Evolutionary conservation across 2,797 vertebrate species (phyloP).

Genomic region (Cottoperca gobio): DNA sequence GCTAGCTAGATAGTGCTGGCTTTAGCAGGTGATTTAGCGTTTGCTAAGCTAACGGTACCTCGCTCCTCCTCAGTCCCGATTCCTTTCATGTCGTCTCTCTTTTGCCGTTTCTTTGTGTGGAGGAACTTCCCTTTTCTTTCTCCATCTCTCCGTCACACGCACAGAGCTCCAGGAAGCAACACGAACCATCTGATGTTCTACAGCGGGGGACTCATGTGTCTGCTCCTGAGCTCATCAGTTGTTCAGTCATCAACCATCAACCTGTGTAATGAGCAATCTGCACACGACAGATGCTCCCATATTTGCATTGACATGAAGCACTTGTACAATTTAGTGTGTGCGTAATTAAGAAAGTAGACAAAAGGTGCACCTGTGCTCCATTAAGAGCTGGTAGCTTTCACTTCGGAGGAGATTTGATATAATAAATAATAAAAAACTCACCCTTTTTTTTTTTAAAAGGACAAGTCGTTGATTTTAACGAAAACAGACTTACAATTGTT

Average conservation of each 20-base stretch:
- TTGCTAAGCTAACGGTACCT: too few relatives aligned
- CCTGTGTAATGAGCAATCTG: conserved; percentile 22
- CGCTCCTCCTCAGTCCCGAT: too few relatives aligned
- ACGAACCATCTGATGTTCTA: conserved; percentile 12
- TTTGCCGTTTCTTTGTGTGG: not conserved
- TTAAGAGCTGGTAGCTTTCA: not conserved
- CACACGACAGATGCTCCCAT: conserved; percentile 22
- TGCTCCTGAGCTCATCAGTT: conserved; percentile 22
- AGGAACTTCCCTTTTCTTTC: not conserved
- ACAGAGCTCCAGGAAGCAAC: not conserved
- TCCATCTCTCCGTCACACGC: not conserved
- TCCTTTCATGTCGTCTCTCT: not conserved
- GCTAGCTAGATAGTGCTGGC: too few relatives aligned
- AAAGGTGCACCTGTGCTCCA: not conserved
- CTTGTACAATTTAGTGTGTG: not conserved
- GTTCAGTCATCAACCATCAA: conserved; percentile 32
- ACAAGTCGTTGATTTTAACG: not conserved
- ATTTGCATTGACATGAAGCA: not conserved
- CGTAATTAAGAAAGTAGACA: conserved; percentile 1
- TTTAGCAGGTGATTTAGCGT: too few relatives aligned
- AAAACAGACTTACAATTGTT: not conserved
- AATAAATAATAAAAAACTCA: not conserved
- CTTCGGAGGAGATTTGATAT: not conserved
- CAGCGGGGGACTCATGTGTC: not conserved
- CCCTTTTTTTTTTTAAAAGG: not conserved